Conservation (phyloP, 2,113 vertebrate genomes). For the Cromileptes altivelis region DNA sequence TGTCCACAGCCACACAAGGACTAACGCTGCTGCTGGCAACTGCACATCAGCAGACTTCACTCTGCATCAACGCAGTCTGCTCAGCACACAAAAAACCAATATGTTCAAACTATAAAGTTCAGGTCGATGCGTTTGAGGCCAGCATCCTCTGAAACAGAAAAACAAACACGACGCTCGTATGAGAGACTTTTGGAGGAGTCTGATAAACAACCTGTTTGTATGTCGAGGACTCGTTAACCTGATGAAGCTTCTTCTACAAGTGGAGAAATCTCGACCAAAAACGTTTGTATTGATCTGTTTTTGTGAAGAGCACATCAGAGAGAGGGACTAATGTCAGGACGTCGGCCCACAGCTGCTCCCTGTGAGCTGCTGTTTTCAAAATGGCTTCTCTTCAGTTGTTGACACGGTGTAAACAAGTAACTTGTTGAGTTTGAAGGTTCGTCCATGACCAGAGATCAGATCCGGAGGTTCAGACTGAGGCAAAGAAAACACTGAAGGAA, state of each 20-base stretch:
- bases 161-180: too few species aligned
- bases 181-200: not conserved
- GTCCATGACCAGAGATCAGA: not conserved
- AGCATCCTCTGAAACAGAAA: not conserved
- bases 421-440: not conserved
- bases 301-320: not conserved
- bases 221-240: not conserved
- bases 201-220: not conserved
- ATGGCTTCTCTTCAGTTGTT: not conserved
- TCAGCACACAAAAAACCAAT: not conserved
- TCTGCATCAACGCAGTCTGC: not conserved
- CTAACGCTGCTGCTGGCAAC: slow-evolving; percentile 43
- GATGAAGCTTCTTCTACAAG: not conserved
- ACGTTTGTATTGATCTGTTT: not conserved
- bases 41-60: not conserved
- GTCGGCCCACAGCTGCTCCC: not conserved
- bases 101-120: not conserved
- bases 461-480: not conserved
- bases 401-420: not conserved
- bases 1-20: slow-evolving; percentile 34
- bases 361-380: not conserved
- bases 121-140: not conserved
- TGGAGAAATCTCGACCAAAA: not conserved
- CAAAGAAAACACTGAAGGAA: not conserved
- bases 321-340: not conserved